These are phyloP conservation scores for Pseudorectes ferrugineus DNA, from an alignment of 2,113 vertebrate genomes.

Conservation along the genomic window DNA sequence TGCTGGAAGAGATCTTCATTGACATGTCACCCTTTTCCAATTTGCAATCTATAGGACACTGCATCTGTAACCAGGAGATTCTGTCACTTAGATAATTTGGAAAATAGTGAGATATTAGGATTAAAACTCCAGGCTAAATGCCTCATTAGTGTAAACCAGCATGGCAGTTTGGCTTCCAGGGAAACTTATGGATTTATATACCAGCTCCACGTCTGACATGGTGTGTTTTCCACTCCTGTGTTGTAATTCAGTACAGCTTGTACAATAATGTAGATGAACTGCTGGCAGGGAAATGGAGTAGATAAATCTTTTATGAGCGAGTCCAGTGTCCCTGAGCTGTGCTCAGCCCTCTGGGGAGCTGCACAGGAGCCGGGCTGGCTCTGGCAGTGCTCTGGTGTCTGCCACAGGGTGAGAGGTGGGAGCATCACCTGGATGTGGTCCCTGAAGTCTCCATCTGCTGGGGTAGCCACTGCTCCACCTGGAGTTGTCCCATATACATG, in stretches of 20 bases:
- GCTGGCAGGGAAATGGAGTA: conserved; percentile 16
- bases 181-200: neutral
- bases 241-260: conserved; percentile 11
- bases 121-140: neutral
- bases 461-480: neutral
- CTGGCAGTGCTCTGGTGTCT: neutral
- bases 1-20: neutral
- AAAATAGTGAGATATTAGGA: neutral
- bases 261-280: neutral
- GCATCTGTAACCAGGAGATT: neutral
- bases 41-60: neutral
- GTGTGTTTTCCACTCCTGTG: neutral
- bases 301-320: neutral
- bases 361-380: neutral
- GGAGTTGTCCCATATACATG: rapidly evolving
- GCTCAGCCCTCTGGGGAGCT: neutral
- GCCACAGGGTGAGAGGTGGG: neutral
- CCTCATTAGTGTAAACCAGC: neutral
- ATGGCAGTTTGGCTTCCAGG: neutral
- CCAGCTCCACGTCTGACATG: neutral
- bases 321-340: neutral
- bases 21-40: neutral
- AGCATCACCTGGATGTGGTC: neutral
- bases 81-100: neutral
- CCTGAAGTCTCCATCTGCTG: neutral